Base-by-base conservation (phyloP, 1,140 invertebrate genomes). In the Antheraea mylitta region DNA sequence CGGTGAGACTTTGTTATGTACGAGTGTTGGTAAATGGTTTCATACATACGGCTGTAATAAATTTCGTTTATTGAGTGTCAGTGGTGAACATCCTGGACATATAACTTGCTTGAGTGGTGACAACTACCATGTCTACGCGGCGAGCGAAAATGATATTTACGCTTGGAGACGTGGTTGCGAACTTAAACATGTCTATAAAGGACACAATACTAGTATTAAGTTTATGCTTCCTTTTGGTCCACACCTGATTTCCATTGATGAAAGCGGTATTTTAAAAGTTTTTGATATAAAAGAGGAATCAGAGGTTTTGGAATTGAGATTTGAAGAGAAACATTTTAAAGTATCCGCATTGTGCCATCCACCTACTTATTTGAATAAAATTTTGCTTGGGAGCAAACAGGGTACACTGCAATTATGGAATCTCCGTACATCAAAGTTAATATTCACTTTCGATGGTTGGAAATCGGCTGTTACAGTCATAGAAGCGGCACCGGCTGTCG, bases 361-460 rank as follows among this genome's bases (percentile, higher is more conserved):
- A 3, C 95, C 94, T 60, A 98, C 98, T 0, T 99, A 99, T 83
- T 87, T 98, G 3, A 99, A 99, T 86, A 99, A 99, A 93, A 94
- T 99, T 62, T 86, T 99, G n/a, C 89, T 99, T 62, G 98, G 96
- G 13, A 98, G 97, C 77, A 93, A 95, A 66, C 97, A 99, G 89
- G 99, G 98, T 0, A 86, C 93, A 48, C 74, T 99, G 69, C 97
- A 99, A 78, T 87, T 99, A 61, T 98, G 98, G 97, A 99, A 99
- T 92, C 92, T 99, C 6, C 96, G 96, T 67, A 95, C 95, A 75
- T 93, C 94, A 65, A 97, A 96, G 82, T 92, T 97, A 71, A 93
- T 99, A 63, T 96, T 97, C 83, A 95, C 94, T 0, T 98, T 99
- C 83, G 91, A 94, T 72, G 96, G 97, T 0, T 99, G 97, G 96